phyloP scores from a whole-genome alignment of 2,888 invertebrate genomes.

The Norana najaformis region DNA sequence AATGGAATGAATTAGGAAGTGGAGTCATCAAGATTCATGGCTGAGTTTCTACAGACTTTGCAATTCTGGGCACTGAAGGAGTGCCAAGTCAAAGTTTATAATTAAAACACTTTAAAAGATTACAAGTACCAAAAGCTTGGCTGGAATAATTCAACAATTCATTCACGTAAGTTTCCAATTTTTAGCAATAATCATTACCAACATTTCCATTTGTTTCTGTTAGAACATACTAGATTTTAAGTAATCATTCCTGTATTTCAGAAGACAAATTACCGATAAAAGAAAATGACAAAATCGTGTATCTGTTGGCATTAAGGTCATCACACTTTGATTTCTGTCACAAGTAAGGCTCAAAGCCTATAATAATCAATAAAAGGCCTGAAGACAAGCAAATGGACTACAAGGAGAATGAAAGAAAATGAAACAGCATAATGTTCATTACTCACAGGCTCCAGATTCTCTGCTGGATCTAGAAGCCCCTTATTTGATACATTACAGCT shows the following conservation, averaged over 20 bases:
- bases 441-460: not conserved
- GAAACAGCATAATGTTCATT: not conserved
- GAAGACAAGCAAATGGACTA: not conserved
- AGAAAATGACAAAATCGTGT: constrained; percentile 6
- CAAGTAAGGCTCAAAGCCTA: not conserved
- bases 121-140: too few relatives aligned
- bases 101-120: too few relatives aligned
- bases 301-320: not conserved
- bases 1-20: too few relatives aligned
- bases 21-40: too few relatives aligned
- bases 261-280: not conserved
- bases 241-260: not conserved
- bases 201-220: not conserved
- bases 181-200: not conserved
- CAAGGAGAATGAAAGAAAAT: not conserved
- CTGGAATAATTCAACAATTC: too few relatives aligned
- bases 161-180: not conserved
- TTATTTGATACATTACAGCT: not conserved
- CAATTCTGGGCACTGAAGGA: too few relatives aligned
- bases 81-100: too few relatives aligned
- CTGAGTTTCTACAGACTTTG: too few relatives aligned
- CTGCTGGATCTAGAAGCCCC: not conserved
- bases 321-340: not conserved
- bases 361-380: not conserved
- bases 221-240: not conserved